Evolutionary conservation across 1,140 invertebrate species (phyloP).

Genomic region (Lysiphlebus fabarum): DNA sequence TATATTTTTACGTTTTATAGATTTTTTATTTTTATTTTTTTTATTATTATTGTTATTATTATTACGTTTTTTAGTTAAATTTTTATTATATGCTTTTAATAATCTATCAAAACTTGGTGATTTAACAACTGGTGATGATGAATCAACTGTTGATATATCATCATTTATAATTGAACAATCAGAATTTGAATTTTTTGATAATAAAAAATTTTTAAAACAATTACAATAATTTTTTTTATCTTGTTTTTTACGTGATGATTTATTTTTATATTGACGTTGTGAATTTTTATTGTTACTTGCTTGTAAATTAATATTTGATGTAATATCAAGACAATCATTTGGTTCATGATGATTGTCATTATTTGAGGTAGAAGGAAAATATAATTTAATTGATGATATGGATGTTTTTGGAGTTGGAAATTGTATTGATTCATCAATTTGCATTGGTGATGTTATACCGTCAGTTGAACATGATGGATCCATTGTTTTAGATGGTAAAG

Average conservation of each 20-base stretch:
- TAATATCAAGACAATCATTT: no score
- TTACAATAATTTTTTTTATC: slow-evolving; percentile 3
- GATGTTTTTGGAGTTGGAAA: slow-evolving; percentile 6
- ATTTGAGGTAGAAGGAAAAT: slow-evolving; percentile 3
- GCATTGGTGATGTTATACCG: slow-evolving; percentile 35
- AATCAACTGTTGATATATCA: background rate
- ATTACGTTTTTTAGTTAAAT: slow-evolving; percentile 6
- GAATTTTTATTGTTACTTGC: no score
- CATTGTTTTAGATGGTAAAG: slow-evolving; percentile 56
- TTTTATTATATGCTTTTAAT: slow-evolving; percentile 3
- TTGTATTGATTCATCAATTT: slow-evolving; percentile 10
- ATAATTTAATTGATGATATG: background rate
- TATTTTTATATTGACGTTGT: no score
- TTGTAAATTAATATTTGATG: no score
- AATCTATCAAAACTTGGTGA: slow-evolving; percentile 16
- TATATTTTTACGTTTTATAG: slow-evolving; percentile 14
- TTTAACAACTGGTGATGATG: background rate
- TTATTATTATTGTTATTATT: background rate
- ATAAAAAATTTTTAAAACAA: background rate
- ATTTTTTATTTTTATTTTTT: slow-evolving; percentile 19
- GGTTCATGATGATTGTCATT: no score
- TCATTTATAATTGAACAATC: background rate
- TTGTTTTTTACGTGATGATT: no score
- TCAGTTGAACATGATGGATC: slow-evolving; percentile 51
- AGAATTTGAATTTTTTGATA: background rate